These are phyloP conservation scores for Pyrrhosoma nymphula DNA, from an alignment of 2,888 invertebrate species.

Conservation along the genomic window DNA sequence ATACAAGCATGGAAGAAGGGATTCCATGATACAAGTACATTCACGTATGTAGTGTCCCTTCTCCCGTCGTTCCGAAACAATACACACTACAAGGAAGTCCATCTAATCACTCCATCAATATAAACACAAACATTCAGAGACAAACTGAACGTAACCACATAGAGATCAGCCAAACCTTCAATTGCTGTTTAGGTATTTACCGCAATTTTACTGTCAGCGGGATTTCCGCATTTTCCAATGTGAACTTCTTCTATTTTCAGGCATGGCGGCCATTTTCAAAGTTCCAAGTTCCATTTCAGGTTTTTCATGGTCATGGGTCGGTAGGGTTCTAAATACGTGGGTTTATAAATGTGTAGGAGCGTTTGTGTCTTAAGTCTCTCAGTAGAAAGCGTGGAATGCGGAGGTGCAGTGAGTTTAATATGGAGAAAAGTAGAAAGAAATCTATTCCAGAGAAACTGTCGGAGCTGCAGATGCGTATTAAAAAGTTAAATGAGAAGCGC, in stretches of 20 bases:
- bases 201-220: not conserved
- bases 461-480: not conserved
- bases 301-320: conserved; percentile 35
- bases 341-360: conserved; percentile 51
- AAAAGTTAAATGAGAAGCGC: not conserved
- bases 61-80: too few relatives aligned
- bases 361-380: not conserved
- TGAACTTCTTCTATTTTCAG: conserved; percentile 17
- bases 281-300: not conserved
- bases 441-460: conserved; percentile 17
- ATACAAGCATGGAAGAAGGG: too few relatives aligned
- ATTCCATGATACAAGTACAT: too few relatives aligned
- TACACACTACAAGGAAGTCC: too few relatives aligned
- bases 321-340: conserved; percentile 50
- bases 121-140: too few relatives aligned
- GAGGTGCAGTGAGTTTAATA: not conserved
- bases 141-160: too few relatives aligned
- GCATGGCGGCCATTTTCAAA: conserved; percentile 57
- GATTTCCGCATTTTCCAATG: not conserved
- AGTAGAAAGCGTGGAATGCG: conserved; percentile 19
- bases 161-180: too few relatives aligned
- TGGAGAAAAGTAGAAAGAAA: conserved; percentile 14
- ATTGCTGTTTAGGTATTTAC: too few relatives aligned
- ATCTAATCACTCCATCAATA: too few relatives aligned
- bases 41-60: too few relatives aligned